A percentile compares a stretch with the other conserved stretches of the same genome.
Conservation (phyloP, 2,888 invertebrate genomes). For the Phanerotoma sp. region DNA sequence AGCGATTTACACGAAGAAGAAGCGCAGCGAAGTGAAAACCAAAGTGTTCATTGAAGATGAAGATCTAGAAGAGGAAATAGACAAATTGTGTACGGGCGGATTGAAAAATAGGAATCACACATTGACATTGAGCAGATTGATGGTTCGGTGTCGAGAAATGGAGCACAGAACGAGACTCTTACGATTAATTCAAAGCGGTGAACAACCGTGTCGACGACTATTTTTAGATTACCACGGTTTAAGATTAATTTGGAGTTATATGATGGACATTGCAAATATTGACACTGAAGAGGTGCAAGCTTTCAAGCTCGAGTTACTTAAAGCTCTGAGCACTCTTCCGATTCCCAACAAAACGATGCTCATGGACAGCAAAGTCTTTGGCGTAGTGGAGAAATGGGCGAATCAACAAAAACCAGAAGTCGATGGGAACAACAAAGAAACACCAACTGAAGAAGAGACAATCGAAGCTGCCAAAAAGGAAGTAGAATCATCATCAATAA, state of each 20-base stretch:
- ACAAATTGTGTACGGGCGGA: constrained; percentile 74
- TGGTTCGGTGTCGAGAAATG: constrained; percentile 87
- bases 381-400: constrained; percentile 84
- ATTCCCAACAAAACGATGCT: constrained; percentile 92
- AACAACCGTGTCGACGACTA: constrained; percentile 78
- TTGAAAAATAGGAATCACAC: constrained; percentile 90
- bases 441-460: constrained; percentile 50
- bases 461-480: not conserved
- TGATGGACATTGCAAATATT: constrained; percentile 70
- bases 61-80: constrained; percentile 87
- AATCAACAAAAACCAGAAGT: constrained; percentile 50
- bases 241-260: constrained; percentile 89
- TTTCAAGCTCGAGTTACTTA: constrained; percentile 66
- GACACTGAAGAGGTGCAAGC: constrained; percentile 57
- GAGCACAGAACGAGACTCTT: constrained; percentile 76
- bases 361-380: constrained; percentile 86
- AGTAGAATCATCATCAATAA: constrained; percentile 27
- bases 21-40: constrained; percentile 52
- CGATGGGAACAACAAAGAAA: too few relatives aligned
- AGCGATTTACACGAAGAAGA: constrained; percentile 43
- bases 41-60: constrained; percentile 57
- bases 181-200: constrained; percentile 75
- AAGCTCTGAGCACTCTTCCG: constrained; percentile 81
- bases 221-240: constrained; percentile 95
- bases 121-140: constrained; percentile 82